Evolutionary conservation across 2,888 invertebrate species (phyloP).

Genomic region (Drepanosiphum platanoidis): DNA sequence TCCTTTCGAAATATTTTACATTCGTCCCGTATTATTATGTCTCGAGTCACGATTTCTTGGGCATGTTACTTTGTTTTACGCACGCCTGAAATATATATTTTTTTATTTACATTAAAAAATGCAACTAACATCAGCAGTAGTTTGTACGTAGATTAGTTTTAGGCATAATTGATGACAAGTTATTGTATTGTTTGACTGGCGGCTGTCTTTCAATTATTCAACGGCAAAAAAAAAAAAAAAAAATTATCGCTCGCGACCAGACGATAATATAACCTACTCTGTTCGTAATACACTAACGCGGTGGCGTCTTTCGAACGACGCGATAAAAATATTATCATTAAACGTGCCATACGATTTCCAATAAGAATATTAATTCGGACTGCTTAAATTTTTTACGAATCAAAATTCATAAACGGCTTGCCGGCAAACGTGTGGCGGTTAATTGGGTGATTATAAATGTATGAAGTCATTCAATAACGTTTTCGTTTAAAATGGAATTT

Average conservation of each 20-base stretch:
- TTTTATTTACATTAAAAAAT: neutral
- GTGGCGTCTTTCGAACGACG: too few species aligned
- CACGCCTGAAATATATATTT: neutral
- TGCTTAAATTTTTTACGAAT: neutral
- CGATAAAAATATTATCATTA: too few species aligned
- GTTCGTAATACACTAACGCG: too few species aligned
- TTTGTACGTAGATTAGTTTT: neutral
- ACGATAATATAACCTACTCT: too few species aligned
- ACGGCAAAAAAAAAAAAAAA: too few species aligned
- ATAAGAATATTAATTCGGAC: neutral
- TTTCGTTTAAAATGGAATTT: neutral
- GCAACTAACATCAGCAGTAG: neutral
- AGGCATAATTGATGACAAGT: neutral
- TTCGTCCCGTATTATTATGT: neutral
- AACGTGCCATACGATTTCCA: too few species aligned
- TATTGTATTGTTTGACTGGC: neutral
- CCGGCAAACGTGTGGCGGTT: neutral
- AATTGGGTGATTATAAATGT: neutral
- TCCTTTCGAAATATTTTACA: neutral
- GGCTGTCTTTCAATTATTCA: slow-evolving; percentile 19
- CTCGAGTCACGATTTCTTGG: neutral
- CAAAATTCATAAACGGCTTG: neutral
- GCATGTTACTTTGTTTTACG: neutral
- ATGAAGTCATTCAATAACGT: neutral
- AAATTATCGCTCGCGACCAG: neutral